Evolutionary conservation across 2,797 vertebrate genomes (phyloP), one percentile per base, ranked within the genome.

Genomic region (Gymnodraco acuticeps): DNA sequence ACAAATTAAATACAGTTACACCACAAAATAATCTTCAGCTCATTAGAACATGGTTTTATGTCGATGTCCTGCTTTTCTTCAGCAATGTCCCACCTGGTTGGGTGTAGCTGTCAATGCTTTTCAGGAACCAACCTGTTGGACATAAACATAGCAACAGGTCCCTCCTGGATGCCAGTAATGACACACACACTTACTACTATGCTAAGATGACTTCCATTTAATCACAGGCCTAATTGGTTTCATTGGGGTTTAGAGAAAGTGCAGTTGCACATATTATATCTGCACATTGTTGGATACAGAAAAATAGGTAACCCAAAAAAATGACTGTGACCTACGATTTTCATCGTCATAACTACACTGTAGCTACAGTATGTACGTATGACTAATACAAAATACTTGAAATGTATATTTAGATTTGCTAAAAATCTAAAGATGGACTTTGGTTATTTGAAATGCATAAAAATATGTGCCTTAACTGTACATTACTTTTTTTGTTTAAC

Each of bases 151-250:
- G 58, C 66, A 70, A 61, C 79, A 53, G 52, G 63, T 81, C 71
- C 89, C 89, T 73, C 71, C 12, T 70, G 87, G 80, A 81, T 27
- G 65, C 20, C 70, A 75, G 53, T 84, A 65, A 85, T 74, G 54
- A 81, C 78, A 84, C 64, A 55, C 70, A 55, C 70, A 75, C 54
- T 46, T 43, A 66, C 46, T 77, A 64, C 31, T 51, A 14, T 55
- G 61, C 70, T 68, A 33, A 63, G 48, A 13, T 69, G 81, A 82
- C 77, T 61, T 59, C 53, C 67, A 77, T 81, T 85, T 64, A 89
- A 74, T 83, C 75, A 81, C 41, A 23, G 4, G n/a, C 33, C 61
- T 92, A 92, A 92, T 94, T 92, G 88, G 85, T 90, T 91, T 91
- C 82, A 83, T 1, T 75, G 89, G 92, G 87, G 62, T 54, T 63